Conservation (phyloP, 2,888 invertebrate species). For the Piscicola geometra region DNA sequence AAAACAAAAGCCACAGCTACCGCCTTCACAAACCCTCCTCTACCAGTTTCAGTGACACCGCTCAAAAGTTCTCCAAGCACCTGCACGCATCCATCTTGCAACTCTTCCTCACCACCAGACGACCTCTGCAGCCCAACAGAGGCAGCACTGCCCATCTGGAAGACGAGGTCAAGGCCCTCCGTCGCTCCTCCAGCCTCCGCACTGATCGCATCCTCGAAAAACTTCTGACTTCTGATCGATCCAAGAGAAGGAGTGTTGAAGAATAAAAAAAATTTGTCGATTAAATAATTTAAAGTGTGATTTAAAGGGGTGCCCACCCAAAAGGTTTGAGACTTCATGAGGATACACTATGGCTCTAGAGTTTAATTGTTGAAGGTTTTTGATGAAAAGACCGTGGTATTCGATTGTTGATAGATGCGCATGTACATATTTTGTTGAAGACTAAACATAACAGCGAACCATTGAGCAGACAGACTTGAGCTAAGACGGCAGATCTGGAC, state of each 20-base stretch:
- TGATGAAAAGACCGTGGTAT: too few species aligned
- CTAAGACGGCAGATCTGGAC: too few species aligned
- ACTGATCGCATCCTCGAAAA: constrained; percentile 21
- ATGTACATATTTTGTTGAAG: too few species aligned
- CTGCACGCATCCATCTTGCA: constrained; percentile 35
- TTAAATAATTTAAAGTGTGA: too few species aligned
- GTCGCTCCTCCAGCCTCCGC: constrained; percentile 35
- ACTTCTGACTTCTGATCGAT: background rate
- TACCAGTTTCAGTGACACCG: background rate
- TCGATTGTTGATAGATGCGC: too few species aligned
- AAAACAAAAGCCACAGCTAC: background rate
- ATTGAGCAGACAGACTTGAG: too few species aligned
- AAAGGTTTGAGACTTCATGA: too few species aligned
- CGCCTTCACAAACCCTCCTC: background rate
- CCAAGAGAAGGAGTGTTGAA: constrained; percentile 1
- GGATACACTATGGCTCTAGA: too few species aligned
- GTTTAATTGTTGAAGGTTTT: too few species aligned
- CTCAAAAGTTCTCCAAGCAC: background rate
- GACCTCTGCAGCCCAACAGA: constrained; percentile 42
- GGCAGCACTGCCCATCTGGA: constrained; percentile 42
- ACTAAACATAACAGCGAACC: too few species aligned
- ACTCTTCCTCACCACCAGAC: constrained; percentile 40
- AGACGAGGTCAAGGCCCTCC: constrained; percentile 37
- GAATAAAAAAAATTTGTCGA: background rate
- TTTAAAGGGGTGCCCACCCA: too few species aligned